phyloP scores from a whole-genome alignment of 2,888 invertebrate genomes.

The Agrilus mali region DNA sequence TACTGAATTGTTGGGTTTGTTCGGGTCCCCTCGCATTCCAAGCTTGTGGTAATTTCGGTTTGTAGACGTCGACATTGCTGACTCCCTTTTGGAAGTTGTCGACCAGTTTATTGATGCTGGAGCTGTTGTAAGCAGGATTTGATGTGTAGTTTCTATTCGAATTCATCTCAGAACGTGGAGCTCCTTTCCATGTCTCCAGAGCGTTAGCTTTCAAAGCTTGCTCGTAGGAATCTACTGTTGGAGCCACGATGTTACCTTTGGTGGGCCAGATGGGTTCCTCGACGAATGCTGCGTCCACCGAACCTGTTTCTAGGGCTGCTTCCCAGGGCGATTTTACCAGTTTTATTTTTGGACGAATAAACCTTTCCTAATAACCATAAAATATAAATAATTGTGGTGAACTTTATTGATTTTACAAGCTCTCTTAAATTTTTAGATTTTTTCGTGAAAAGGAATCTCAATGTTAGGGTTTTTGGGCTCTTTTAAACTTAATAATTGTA shows the following conservation, averaged over 20 bases:
- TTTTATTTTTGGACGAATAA: constrained; percentile 42
- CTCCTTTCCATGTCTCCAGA: constrained; percentile 24
- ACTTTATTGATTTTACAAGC: not conserved
- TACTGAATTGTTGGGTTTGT: constrained; percentile 28
- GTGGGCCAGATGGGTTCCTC: constrained; percentile 31
- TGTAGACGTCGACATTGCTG: constrained; percentile 33
- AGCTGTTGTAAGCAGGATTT: constrained; percentile 33
- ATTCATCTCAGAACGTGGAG: constrained; percentile 12
- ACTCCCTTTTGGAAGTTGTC: constrained; percentile 31
- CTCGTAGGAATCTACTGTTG: constrained; percentile 31
- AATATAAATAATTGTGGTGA: no score
- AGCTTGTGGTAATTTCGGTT: constrained; percentile 36
- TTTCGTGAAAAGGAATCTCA: no score
- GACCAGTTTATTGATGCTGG: constrained; percentile 32
- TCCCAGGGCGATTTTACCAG: constrained; percentile 58
- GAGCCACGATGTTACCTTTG: constrained; percentile 27
- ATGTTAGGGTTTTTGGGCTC: no score
- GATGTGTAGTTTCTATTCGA: constrained; percentile 22
- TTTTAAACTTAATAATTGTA: no score
- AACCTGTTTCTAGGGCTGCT: constrained; percentile 57
- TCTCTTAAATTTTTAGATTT: not conserved
- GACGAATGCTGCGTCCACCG: constrained; percentile 56
- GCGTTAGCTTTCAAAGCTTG: constrained; percentile 25
- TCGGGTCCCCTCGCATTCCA: constrained; percentile 31
- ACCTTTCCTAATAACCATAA: constrained; percentile 42